These are phyloP conservation scores for Orthosia incerta DNA, from an alignment of 2,888 invertebrate genomes.

Conservation along the genomic window DNA sequence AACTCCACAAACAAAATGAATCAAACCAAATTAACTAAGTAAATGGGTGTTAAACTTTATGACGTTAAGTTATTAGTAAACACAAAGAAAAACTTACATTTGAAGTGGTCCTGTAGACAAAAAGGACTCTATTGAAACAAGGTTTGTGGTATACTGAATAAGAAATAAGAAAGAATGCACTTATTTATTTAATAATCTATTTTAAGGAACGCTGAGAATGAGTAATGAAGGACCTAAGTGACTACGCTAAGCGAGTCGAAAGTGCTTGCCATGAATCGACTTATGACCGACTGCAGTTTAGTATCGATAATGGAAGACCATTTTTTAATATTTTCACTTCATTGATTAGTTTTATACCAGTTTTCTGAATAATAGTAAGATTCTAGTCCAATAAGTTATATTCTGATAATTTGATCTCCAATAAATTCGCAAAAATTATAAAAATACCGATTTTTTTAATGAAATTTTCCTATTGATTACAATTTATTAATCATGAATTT, in stretches of 20 bases:
- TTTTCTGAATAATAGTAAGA: not conserved
- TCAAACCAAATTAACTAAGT: not conserved
- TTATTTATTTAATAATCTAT: too few relatives aligned
- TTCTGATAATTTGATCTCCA: not conserved
- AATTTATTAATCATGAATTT: not conserved
- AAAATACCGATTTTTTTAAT: not conserved
- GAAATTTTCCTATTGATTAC: not conserved
- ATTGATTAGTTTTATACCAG: not conserved
- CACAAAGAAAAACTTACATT: conserved; percentile 25
- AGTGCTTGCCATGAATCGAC: conserved; percentile 4
- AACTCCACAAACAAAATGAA: conserved; percentile 4
- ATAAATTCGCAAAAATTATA: not conserved
- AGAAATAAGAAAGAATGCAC: too few relatives aligned
- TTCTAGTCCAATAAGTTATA: not conserved
- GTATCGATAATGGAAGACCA: not conserved
- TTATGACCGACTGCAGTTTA: conserved; percentile 2
- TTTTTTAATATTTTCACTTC: not conserved
- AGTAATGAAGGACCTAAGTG: conserved; percentile 1
- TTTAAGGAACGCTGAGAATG: not conserved
- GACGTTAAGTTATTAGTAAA: not conserved
- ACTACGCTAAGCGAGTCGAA: not conserved
- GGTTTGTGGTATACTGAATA: not conserved
- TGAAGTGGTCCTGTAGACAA: not conserved
- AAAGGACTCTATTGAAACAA: not conserved
- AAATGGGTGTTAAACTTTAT: not conserved